phyloP scores from a whole-genome alignment of 64 coral and sea anemone genomes.

The Montipora foliosa region DNA sequence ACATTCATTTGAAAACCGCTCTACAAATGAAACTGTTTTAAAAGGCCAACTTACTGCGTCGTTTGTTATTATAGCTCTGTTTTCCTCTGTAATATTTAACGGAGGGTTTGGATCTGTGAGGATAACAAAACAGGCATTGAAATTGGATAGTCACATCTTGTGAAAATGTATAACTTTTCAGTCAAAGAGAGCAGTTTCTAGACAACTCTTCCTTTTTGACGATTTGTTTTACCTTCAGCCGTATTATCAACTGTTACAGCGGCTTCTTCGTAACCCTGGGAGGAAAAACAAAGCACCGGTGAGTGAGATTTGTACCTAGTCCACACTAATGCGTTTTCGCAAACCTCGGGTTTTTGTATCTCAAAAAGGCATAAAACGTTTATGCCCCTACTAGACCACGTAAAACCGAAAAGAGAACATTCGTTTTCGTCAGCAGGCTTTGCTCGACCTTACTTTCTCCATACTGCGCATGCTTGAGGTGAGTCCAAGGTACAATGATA shows the following conservation, averaged over 20 bases:
- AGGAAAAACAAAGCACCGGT: not conserved
- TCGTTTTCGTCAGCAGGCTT: too few species aligned
- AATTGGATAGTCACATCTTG: not conserved
- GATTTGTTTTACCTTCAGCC: slow-evolving; percentile 52
- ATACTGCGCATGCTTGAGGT: too few species aligned
- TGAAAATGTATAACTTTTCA: not conserved
- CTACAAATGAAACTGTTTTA: not conserved
- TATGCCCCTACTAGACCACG: too few species aligned
- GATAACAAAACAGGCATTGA: not conserved
- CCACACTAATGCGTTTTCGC: too few species aligned
- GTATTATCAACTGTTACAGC: slow-evolving; percentile 75
- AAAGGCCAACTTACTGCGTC: slow-evolving; percentile 37
- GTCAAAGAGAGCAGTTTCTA: not conserved
- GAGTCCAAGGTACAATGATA: too few species aligned
- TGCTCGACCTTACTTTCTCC: too few species aligned
- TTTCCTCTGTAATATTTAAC: slow-evolving; percentile 69
- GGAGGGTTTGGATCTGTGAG: slow-evolving; percentile 65
- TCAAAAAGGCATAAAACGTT: too few species aligned
- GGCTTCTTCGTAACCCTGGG: slow-evolving; percentile 63
- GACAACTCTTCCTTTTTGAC: not conserved
- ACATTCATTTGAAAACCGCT: too few species aligned
- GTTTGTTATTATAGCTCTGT: slow-evolving; percentile 55
- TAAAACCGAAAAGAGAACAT: too few species aligned
- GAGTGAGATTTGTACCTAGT: too few species aligned
- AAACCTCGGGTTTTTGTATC: too few species aligned